These are phyloP conservation scores for Tiphia femorata DNA, from an alignment of 2,888 invertebrate genomes.

Conservation along the genomic window DNA sequence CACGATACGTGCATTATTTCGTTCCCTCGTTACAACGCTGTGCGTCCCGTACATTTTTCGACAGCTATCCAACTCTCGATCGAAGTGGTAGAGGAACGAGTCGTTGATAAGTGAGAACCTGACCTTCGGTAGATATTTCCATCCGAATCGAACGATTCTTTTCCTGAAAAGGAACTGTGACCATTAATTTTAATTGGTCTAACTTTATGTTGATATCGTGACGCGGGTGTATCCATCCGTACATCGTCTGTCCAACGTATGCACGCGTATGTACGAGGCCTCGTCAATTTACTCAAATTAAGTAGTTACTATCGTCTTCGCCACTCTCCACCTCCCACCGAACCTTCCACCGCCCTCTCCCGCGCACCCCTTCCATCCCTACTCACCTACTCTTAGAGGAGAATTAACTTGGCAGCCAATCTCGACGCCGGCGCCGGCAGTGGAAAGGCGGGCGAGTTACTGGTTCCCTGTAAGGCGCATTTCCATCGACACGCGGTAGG, in stretches of 20 bases:
- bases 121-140: not conserved
- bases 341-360: too few species aligned
- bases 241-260: not conserved
- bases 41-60: too few species aligned
- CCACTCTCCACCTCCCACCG: too few species aligned
- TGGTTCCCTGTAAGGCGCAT: slow-evolving; percentile 32
- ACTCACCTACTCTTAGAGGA: too few species aligned
- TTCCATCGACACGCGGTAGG: slow-evolving; percentile 50
- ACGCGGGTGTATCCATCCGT: not conserved
- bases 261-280: slow-evolving; percentile 8
- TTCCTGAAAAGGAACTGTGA: not conserved
- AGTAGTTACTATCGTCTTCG: slow-evolving; percentile 26
- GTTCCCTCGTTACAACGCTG: too few species aligned
- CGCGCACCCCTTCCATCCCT: too few species aligned
- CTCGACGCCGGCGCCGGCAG: slow-evolving; percentile 22
- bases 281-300: slow-evolving; percentile 46
- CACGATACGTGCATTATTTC: too few species aligned
- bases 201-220: not conserved
- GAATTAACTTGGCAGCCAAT: slow-evolving; percentile 47
- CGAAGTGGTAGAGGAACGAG: not conserved
- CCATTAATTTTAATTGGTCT: slow-evolving; percentile 8
- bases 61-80: not conserved
- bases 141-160: too few species aligned
- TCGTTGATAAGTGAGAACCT: not conserved
- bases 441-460: slow-evolving; percentile 35